Base-by-base conservation (phyloP, 2,797 vertebrate genomes). In the Graptemys geographica region DNA sequence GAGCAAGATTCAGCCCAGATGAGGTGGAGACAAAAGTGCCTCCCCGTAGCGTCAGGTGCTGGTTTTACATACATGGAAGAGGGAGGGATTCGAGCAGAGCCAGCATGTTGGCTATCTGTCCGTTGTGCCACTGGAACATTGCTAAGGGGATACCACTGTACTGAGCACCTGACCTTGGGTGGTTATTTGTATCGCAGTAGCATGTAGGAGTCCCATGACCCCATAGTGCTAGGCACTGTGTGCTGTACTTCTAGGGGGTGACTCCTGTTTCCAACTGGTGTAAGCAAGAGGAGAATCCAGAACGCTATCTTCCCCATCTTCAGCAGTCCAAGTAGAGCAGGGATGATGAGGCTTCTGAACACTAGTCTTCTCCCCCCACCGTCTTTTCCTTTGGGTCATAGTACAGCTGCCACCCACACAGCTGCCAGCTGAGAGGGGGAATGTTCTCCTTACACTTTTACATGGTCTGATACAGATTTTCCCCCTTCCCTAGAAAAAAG, bases 401-500 rank as follows among this genome's bases (percentile, higher is more conserved):
- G 89, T 62, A 56, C 69, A 87, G 5, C 88, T 87, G 83, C 74
- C 28, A 59, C 0, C 1, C 79, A 57, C 82, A 6, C 89, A 31
- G 96, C 94, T 93, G 95, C 94, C 91, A 96, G 94, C 49, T 81
- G 37, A 27, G 59, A 83, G 94, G 55, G n/a, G 87, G 87, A 13
- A 86, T 4, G 0, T 84, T 92, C 89, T 56, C 84, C 0, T 0
- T 76, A 86, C 79, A 57, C 0, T 83, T 87, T 69, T 78, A 37
- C 69, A 12, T 80, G 41, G 0, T 79, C 88, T 96, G 90, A 1
- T 88, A 44, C 94, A 65, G 86, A 51, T 74, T 88, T 97, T 97
- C 97, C 95, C 92, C 98, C 98, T 97, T 90, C 97, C 95, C 15
- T 95, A 99, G 99, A 99, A 99, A 97, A 99, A 99, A 97, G 99